Base-by-base conservation (phyloP, 2,888 invertebrate species). In the Sinodicranocentrus sp. region DNA sequence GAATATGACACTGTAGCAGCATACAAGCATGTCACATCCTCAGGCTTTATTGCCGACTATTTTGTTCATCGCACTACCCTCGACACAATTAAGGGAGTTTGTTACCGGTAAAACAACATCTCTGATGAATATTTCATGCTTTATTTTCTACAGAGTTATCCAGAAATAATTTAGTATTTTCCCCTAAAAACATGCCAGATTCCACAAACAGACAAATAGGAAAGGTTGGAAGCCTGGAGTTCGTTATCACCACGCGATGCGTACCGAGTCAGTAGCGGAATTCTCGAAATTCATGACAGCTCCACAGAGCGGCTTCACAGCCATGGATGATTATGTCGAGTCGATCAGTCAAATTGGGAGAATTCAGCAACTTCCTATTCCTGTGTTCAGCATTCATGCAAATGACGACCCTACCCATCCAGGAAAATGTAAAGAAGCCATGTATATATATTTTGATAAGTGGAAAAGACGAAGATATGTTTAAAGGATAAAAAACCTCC, bases 351-450 rank as follows among this genome's bases (percentile, higher is more conserved):
- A 80, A 80, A 73, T 80, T 17, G 80, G 80, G 13, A 54, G 80
- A 19, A 80, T 80, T 33, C 80, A 73, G 43, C 80, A 80, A 28
- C 10, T 80, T 44, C 80, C 80, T n/a, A 61, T 80, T n/a, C 80
- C 80, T 73, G 80, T 80, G 80, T 80, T 80, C 80, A 80, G 80
- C 54, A 80, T 80, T 73, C 80, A 80, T 73, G 80, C 80, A 72
- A 68, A 80, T 28, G 80, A 80, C 65, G 80, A 80, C 17, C 80
- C 80, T 1, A 73, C 65, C n/a, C 67, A 80, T 73, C 80, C 80
- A 10, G 80, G 80, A 28, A 80, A 80, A 80, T 48, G 80, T 80
- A 57, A 57, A 17, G 15, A 5, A 48, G 48, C 48, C 48, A n/a
- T 10, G 48, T 19, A 19, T 23, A 23, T 8, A 52, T 52, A 10